Base-by-base conservation (phyloP, 1,140 invertebrate species). In the Drosophila ambigua region DNA sequence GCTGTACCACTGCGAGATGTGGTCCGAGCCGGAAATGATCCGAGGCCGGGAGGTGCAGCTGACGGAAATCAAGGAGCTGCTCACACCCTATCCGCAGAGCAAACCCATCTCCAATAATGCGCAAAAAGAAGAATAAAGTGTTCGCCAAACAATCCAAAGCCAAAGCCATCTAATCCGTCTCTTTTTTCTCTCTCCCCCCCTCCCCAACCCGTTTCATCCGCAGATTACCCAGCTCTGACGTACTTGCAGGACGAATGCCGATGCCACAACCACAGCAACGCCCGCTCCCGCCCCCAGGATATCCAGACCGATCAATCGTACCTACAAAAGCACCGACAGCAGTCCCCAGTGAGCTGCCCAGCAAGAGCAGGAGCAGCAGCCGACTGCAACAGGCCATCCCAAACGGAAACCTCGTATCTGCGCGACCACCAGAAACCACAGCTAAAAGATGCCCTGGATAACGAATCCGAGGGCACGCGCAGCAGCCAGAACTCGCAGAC, bases 221-320 rank as follows among this genome's bases (percentile, higher is more conserved):
- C 45, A 85, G 82, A 53, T 58, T 67, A 44, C 78, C 81, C 78
- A 77, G 81, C 81, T 88, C 57, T 85, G 66, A 85, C 87, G 74
- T 79, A 79, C 26, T 63, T 82, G 69, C 50, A 77, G 26, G 50
- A 87, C 43, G 82, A 87, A 72, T 39, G 35, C 35, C 79, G 72
- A 69, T 60, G 48, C 26, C 53, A 54, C 52, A 53, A n/a, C 48
- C 54, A 24, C 41, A 24, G 68, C 44, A 46, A 26, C 50, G 46
- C 24, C 8, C n/a, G 8, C 39, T 50, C 67, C 73, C 72, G 55
- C 48, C 24, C 35, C 53, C 67, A 73, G 50, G 41, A 52, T 43
- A 55, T 68, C 2, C 83, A 88, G 52, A 77, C 83, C 52, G 79
- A 79, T 1, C 8, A 39, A 53, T 88, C 83, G 57, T 62, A 67